Percentiles rank a stretch among this genome's conserved stretches.
Conservation (phyloP, 2,888 invertebrate genomes). For the Tachystola acroxantha region DNA sequence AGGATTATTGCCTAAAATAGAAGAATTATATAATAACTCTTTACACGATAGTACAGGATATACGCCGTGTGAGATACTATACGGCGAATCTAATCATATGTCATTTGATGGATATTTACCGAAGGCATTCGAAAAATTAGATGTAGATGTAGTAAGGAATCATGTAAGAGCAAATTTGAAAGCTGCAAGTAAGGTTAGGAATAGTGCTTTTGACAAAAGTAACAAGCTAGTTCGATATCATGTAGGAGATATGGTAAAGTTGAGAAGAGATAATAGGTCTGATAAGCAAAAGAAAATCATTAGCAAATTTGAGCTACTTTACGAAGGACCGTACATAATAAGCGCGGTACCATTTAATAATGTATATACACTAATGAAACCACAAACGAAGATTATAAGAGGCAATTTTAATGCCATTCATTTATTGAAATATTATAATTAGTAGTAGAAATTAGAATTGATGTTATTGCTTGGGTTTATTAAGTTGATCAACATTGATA, state of each 20-base stretch:
- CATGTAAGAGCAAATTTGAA: neutral
- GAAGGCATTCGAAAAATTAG: neutral
- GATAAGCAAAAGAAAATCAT: neutral
- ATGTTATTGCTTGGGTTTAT: no score
- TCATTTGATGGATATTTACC: neutral
- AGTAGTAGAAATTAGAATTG: no score
- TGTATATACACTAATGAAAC: neutral
- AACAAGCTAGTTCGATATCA: neutral
- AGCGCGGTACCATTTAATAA: neutral
- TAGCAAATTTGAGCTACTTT: neutral
- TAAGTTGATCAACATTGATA: no score
- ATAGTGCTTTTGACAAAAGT: neutral
- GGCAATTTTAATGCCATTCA: neutral
- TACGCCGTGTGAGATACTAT: neutral
- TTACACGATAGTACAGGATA: conserved; percentile 2
- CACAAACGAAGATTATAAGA: neutral
- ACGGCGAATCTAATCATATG: neutral
- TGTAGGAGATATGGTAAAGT: neutral
- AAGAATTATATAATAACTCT: conserved; percentile 3
- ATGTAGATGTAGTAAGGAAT: neutral
- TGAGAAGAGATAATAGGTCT: neutral
- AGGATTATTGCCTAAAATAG: neutral
- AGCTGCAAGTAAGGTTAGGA: neutral
- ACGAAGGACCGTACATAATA: conserved; percentile 1
- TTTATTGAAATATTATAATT: neutral